Percentiles rank a stretch among this genome's conserved stretches.
These are phyloP conservation scores for human DNA, from an alignment of 2,113 vertebrate species.

Conservation along the genomic window GRCh38 chr14:77521001-77521500, in stretches of 20 bases:
- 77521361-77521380: neutral
- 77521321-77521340: neutral
- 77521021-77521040: neutral
- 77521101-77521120: neutral
- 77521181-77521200: neutral
- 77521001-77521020: neutral
- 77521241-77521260: neutral
- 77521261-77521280: neutral
- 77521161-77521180: neutral
- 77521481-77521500: constrained; percentile 96
- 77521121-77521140: neutral
- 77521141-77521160: neutral
- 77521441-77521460: constrained; percentile 97
- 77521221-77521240: neutral
- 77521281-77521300: neutral
- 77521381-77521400: neutral
- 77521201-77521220: neutral
- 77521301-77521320: neutral
- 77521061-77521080: too few species aligned
- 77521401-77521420: neutral
- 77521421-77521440: neutral
- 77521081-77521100: neutral
- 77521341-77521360: neutral
- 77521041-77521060: neutral
- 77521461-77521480: constrained; percentile 98